Percentiles rank a stretch among this genome's conserved stretches.
Evolutionary conservation across 2,113 vertebrate genomes (phyloP).

Genomic region (Rutilus rutilus): DNA sequence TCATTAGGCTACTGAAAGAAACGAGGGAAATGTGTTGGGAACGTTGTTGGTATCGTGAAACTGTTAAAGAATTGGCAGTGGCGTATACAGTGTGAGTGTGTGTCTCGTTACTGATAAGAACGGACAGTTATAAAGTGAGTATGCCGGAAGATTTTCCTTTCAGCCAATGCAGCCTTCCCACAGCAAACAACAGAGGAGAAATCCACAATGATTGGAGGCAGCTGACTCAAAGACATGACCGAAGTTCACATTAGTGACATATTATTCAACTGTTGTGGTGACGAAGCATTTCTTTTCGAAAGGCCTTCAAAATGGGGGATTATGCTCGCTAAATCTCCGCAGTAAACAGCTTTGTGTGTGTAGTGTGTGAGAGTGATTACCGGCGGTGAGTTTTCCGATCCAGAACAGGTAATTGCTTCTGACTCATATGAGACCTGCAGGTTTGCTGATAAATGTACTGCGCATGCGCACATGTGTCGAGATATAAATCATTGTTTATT

Average conservation of each 20-base stretch:
- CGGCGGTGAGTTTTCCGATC: conserved; percentile 9
- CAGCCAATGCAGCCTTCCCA: background rate
- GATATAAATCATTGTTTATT: background rate
- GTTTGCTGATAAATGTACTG: conserved; percentile 18
- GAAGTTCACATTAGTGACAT: conserved; percentile 46
- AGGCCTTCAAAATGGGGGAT: conserved; percentile 17
- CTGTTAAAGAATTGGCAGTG: background rate
- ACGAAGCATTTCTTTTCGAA: conserved; percentile 20
- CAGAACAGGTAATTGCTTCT: conserved; percentile 29
- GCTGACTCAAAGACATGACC: conserved; percentile 35
- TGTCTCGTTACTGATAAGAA: conserved; percentile 20
- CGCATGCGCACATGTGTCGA: background rate
- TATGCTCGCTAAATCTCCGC: conserved; percentile 1
- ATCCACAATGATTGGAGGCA: conserved; percentile 30
- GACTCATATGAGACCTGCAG: conserved; percentile 23
- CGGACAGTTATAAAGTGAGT: conserved; percentile 32
- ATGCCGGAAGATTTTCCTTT: conserved; percentile 5
- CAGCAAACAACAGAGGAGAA: conserved; percentile 6
- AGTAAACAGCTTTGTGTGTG: conserved; percentile 35
- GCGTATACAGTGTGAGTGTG: conserved; percentile 1
- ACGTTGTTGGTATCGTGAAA: background rate
- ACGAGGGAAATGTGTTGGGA: background rate
- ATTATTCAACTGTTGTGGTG: conserved; percentile 35
- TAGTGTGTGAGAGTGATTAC: conserved; percentile 32
- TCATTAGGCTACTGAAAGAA: background rate